Conservation (phyloP, 2,888 invertebrate genomes). For the Acrobasis consociella region DNA sequence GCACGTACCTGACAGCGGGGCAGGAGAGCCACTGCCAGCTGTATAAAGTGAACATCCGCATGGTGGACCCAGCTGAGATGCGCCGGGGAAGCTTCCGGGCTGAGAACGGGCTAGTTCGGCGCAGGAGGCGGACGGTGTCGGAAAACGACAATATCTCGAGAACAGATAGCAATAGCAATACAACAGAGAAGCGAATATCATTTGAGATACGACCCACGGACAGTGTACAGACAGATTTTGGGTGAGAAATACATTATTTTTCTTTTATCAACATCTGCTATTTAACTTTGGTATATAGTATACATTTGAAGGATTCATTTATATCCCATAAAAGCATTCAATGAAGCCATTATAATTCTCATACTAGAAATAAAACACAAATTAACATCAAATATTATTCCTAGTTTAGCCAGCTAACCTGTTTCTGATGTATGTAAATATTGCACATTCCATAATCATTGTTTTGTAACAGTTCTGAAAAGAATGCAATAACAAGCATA, state of each 20-base stretch:
- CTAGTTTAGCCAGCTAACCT: no score
- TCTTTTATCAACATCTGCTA: background rate
- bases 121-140: conserved; percentile 77
- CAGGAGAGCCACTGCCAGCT: conserved; percentile 96
- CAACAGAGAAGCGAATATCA: conserved; percentile 84
- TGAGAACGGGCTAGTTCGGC: conserved; percentile 72
- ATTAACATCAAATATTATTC: no score
- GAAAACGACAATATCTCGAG: conserved; percentile 79
- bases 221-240: conserved; percentile 93
- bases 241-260: conserved; percentile 59
- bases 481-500: background rate
- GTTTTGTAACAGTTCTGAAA: background rate
- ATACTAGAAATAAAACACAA: no score
- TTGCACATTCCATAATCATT: background rate
- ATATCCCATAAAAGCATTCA: no score
- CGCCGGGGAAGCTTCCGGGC: conserved; percentile 80
- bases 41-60: conserved; percentile 87
- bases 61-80: conserved; percentile 81
- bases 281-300: no score
- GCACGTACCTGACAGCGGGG: conserved; percentile 92
- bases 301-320: no score
- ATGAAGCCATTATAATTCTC: no score
- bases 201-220: conserved; percentile 90
- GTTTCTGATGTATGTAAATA: no score
- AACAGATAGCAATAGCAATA: conserved; percentile 68